These are phyloP conservation scores for Zaprionus inermis DNA, from an alignment of 1,140 invertebrate genomes.

Conservation along the genomic window DNA sequence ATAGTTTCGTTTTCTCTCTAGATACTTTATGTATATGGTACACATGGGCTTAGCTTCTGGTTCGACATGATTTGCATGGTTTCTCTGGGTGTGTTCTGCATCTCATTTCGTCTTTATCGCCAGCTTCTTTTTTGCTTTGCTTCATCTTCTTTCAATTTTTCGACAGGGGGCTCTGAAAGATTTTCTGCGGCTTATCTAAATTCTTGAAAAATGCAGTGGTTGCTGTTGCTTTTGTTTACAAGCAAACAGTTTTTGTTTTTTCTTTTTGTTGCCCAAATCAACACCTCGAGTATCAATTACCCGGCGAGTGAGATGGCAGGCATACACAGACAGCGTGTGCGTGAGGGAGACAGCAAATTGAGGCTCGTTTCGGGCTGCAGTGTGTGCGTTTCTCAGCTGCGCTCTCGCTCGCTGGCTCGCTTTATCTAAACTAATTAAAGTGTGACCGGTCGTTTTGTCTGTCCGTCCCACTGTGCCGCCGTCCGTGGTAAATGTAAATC, in stretches of 20 bases:
- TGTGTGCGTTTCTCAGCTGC: constrained; percentile 72
- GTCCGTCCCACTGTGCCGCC: background rate
- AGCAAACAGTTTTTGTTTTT: constrained; percentile 73
- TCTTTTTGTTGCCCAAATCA: constrained; percentile 76
- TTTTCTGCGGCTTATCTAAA: constrained; percentile 74
- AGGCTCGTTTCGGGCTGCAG: constrained; percentile 19
- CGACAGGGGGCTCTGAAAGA: constrained; percentile 30
- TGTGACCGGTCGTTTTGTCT: constrained; percentile 62
- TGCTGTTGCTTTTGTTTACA: constrained; percentile 69
- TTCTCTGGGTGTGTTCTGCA: constrained; percentile 18
- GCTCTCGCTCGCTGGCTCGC: constrained; percentile 34
- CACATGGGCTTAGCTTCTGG: background rate
- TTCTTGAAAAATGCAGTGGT: constrained; percentile 76
- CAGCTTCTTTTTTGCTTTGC: constrained; percentile 31
- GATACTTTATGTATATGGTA: background rate
- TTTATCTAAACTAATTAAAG: constrained; percentile 80
- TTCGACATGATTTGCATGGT: constrained; percentile 21
- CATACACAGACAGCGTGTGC: background rate
- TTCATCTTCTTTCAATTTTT: constrained; percentile 11
- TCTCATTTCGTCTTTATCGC: constrained; percentile 15
- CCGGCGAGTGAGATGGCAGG: constrained; percentile 21
- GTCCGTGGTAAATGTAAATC: constrained; percentile 54
- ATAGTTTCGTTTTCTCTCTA: constrained; percentile 30
- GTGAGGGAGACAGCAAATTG: constrained; percentile 1
- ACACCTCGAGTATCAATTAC: constrained; percentile 81